Evolutionary conservation across 2,797 vertebrate genomes (phyloP).

Genomic region (Lithobates pipiens): DNA sequence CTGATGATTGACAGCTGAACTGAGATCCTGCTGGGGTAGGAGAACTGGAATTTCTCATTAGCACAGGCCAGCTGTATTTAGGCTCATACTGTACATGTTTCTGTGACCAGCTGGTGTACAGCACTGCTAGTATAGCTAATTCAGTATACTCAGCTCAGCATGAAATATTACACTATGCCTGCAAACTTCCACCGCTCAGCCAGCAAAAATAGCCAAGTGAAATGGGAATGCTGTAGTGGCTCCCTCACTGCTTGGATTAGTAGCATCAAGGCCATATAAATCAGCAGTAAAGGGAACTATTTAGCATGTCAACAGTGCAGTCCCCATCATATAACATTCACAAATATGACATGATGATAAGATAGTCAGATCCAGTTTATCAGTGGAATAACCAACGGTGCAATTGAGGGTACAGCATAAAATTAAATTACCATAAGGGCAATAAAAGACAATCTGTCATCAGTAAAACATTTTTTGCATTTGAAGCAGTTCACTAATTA

Average conservation of each 20-base stretch:
- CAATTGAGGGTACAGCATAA: not conserved
- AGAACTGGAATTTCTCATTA: slow-evolving; percentile 17
- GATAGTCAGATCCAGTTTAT: not conserved
- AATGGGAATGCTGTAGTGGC: not conserved
- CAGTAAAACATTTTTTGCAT: not conserved
- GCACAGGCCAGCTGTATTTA: not conserved
- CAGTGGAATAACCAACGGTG: not conserved
- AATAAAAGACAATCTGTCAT: not conserved
- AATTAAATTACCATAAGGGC: not conserved
- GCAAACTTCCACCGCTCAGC: slow-evolving; percentile 17
- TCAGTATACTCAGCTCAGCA: slow-evolving; percentile 39
- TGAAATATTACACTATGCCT: slow-evolving; percentile 34
- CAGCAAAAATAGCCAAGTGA: slow-evolving; percentile 39
- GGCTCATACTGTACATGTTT: slow-evolving; percentile 4
- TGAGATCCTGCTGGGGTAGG: not conserved
- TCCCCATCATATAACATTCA: slow-evolving; percentile 29
- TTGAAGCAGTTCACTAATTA: no score
- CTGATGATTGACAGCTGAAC: not conserved
- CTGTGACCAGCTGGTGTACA: slow-evolving; percentile 31
- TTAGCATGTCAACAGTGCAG: slow-evolving; percentile 10
- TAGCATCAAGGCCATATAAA: slow-evolving; percentile 26
- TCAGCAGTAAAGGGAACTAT: slow-evolving; percentile 6
- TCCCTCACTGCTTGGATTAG: slow-evolving; percentile 4
- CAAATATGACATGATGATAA: not conserved
- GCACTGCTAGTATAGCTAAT: slow-evolving; percentile 17